A percentile compares a stretch with the other conserved stretches of the same genome.
phyloP scores from a whole-genome alignment of 1,140 invertebrate species.

The Portunus trituberculatus region DNA sequence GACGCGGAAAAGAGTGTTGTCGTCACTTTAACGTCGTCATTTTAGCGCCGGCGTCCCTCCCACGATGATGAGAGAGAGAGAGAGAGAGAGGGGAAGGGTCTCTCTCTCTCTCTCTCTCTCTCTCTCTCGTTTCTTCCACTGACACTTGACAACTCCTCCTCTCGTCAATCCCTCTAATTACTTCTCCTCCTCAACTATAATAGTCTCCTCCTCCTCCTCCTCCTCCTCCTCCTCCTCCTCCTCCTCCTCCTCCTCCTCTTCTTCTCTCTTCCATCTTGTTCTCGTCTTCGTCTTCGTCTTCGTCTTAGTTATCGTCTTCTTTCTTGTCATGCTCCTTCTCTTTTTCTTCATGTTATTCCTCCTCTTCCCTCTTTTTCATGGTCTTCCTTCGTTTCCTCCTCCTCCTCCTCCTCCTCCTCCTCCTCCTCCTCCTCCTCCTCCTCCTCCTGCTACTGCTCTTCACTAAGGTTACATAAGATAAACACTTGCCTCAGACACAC shows the following conservation, averaged over 20 bases:
- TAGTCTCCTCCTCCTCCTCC: not conserved
- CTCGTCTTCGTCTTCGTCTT: not conserved
- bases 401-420: not conserved
- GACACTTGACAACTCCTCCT: not conserved
- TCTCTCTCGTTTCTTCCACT: not conserved
- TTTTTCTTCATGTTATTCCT: not conserved
- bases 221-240: not conserved
- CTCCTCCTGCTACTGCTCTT: not conserved
- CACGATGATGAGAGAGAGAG: not conserved
- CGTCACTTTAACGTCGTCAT: not conserved
- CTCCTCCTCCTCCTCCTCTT: not conserved
- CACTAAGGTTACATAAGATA: not conserved
- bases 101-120: not conserved
- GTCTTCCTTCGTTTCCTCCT: not conserved
- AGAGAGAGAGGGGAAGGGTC: no score
- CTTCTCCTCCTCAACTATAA: slow-evolving; percentile 2
- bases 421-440: not conserved
- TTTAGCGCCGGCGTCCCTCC: not conserved
- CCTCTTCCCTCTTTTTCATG: not conserved
- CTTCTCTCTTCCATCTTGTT: not conserved
- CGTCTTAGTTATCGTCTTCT: not conserved
- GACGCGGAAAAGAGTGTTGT: not conserved
- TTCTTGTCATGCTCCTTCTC: not conserved
- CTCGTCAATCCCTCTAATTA: slow-evolving; percentile 4
- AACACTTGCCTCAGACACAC: no score